Evolutionary conservation across 2,797 vertebrate species (phyloP).

Genomic region (Phoxinus dragarum): DNA sequence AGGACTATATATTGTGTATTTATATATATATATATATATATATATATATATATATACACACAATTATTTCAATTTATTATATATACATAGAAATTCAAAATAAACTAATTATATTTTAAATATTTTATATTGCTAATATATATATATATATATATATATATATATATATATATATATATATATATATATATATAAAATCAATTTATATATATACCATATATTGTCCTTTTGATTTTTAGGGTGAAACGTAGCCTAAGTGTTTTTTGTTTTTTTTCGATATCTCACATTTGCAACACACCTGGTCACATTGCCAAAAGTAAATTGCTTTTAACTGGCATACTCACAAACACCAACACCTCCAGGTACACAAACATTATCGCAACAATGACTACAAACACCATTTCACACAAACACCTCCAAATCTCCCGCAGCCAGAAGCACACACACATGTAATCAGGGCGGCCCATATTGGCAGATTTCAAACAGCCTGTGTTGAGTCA

Average conservation of each 20-base stretch:
- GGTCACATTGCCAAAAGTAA: neutral
- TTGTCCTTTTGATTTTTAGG: neutral
- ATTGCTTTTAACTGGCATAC: slow-evolving; percentile 22
- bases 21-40: no score
- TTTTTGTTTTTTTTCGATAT: neutral
- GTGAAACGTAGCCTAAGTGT: neutral
- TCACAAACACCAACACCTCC: slow-evolving; percentile 31
- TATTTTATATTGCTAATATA: no score
- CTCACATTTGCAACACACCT: neutral
- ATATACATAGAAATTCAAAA: neutral
- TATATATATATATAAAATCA: no score
- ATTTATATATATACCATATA: no score
- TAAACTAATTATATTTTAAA: neutral
- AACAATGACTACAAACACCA: slow-evolving; percentile 35
- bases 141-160: no score
- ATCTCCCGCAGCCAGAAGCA: slow-evolving; percentile 41
- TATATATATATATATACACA: no score
- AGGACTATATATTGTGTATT: no score
- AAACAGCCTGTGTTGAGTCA: slow-evolving; percentile 68
- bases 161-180: no score
- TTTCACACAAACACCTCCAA: slow-evolving; percentile 38
- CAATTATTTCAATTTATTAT: no score
- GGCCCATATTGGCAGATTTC: slow-evolving; percentile 62
- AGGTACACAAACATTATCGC: slow-evolving; percentile 23
- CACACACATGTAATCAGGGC: slow-evolving; percentile 42